Evolutionary conservation across 2,797 vertebrate species (phyloP).

Genomic region (Garrulus glandarius): DNA sequence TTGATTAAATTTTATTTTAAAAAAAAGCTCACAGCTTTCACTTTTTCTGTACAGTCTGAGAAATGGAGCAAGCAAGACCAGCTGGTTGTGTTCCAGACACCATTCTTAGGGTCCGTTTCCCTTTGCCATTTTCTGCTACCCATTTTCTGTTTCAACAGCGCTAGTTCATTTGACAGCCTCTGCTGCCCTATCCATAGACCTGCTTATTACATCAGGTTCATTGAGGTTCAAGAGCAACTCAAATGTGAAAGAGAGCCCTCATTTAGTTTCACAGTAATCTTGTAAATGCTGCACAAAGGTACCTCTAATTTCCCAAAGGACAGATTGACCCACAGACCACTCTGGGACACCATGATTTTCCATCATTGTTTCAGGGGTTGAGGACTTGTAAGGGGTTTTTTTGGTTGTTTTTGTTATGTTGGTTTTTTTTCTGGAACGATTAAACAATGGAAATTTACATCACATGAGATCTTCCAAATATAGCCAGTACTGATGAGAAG

Average conservation of each 20-base stretch:
- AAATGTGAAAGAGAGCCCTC: neutral
- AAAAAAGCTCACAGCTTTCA: neutral
- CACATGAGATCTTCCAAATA: constrained; percentile 28
- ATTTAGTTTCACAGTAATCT: neutral
- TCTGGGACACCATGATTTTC: neutral
- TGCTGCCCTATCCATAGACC: neutral
- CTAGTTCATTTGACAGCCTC: neutral
- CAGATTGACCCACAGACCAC: neutral
- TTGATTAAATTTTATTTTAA: neutral
- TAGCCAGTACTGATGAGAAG: neutral
- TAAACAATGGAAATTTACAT: constrained; percentile 7
- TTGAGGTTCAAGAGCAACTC: neutral
- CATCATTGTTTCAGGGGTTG: neutral
- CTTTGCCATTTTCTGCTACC: neutral
- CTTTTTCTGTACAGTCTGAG: neutral
- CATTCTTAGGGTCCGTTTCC: neutral
- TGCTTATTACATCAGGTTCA: neutral
- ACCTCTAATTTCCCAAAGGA: neutral
- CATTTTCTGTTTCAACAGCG: neutral
- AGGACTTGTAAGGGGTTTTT: neutral
- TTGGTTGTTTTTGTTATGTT: neutral
- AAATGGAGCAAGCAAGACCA: neutral
- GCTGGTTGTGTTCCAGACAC: neutral
- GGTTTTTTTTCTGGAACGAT: neutral
- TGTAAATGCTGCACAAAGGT: neutral